phyloP scores from a whole-genome alignment of 2,797 vertebrate genomes.

The Emydoidea blandingii region DNA sequence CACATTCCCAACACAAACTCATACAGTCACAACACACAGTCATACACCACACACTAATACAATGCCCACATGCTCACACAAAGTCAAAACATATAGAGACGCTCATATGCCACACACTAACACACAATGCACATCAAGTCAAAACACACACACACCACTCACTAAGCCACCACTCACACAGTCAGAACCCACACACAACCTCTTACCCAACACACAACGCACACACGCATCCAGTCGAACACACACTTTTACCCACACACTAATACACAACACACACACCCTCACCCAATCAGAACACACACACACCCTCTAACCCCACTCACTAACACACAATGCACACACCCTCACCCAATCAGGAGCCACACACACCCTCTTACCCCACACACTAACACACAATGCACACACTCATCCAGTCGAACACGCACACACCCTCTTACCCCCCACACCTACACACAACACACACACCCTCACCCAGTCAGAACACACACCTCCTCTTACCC shows the following conservation, averaged over 20 bases:
- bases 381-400: neutral
- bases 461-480: neutral
- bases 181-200: neutral
- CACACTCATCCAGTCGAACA: neutral
- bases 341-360: neutral
- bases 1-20: neutral
- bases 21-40: neutral
- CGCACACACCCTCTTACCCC: neutral
- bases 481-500: neutral
- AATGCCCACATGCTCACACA: neutral
- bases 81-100: neutral
- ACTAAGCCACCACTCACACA: neutral
- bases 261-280: too few species aligned
- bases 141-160: too few species aligned
- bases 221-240: neutral
- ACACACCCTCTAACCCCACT: neutral
- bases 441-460: neutral
- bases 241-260: neutral
- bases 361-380: neutral
- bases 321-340: neutral
- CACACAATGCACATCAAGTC: neutral
- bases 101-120: neutral
- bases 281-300: neutral
- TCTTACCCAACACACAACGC: neutral
- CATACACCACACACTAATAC: neutral